These are phyloP conservation scores for Picathartes gymnocephalus DNA, from an alignment of 2,113 vertebrate genomes.

Conservation along the genomic window DNA sequence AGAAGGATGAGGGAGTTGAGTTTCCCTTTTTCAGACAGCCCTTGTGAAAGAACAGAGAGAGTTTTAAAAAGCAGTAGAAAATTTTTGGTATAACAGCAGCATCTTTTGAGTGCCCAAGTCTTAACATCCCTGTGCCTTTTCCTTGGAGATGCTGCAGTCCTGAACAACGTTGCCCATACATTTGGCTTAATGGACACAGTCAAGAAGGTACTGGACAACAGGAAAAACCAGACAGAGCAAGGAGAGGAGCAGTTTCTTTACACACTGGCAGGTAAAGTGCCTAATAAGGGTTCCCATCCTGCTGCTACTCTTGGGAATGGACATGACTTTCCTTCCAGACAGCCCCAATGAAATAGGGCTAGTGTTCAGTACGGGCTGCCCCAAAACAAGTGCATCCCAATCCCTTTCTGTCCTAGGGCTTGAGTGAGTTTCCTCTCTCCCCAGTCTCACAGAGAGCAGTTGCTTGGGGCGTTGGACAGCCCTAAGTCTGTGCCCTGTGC, in stretches of 20 bases:
- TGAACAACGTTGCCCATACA: constrained; percentile 93
- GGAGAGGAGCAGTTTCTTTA: constrained; percentile 87
- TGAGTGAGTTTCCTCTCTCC: not conserved
- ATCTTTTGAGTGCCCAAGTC: not conserved
- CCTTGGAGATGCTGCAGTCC: constrained; percentile 88
- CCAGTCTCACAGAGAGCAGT: not conserved
- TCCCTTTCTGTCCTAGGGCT: not conserved
- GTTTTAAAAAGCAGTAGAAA: not conserved
- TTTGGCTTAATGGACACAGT: constrained; percentile 92
- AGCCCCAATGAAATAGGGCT: not conserved
- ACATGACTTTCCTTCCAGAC: not conserved
- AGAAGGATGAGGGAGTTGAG: not conserved
- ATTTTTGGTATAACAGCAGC: not conserved
- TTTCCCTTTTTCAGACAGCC: not conserved
- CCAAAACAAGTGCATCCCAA: not conserved
- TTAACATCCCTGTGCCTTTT: not conserved
- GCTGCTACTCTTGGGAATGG: not conserved
- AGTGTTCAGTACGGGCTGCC: not conserved
- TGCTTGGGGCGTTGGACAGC: not conserved
- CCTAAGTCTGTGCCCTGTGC: not conserved
- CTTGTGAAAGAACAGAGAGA: not conserved
- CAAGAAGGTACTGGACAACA: constrained; percentile 88
- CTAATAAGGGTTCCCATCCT: not conserved
- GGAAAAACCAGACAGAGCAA: constrained; percentile 84
- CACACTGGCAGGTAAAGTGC: constrained; percentile 77